Percentiles rank a stretch among this genome's conserved stretches.
These are phyloP conservation scores for Harpia harpyja DNA, from an alignment of 2,797 vertebrate species.

Conservation along the genomic window DNA sequence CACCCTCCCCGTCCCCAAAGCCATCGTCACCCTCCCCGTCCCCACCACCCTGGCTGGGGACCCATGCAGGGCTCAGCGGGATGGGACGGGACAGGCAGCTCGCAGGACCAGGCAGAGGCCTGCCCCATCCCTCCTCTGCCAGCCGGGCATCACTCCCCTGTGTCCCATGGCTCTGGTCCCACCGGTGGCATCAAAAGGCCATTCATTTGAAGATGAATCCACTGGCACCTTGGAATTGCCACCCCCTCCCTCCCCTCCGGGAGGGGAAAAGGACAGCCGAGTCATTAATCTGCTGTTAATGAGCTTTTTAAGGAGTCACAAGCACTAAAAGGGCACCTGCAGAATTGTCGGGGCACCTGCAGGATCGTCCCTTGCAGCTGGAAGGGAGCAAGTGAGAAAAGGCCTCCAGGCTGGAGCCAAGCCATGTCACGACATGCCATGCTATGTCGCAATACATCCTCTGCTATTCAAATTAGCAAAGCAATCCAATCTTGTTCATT, in stretches of 20 bases:
- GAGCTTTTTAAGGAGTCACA: neutral
- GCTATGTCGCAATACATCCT: neutral
- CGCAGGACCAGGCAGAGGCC: neutral
- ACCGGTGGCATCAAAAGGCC: neutral
- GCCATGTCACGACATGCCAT: rapidly evolving
- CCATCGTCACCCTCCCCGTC: neutral
- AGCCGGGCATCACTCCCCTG: neutral
- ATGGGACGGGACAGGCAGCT: neutral
- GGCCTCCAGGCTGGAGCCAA: neutral
- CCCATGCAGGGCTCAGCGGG: rapidly evolving
- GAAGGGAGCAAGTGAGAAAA: neutral
- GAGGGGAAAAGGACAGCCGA: neutral
- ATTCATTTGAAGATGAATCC: neutral
- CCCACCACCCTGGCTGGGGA: neutral
- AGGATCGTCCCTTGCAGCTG: neutral
- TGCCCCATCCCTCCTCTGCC: neutral
- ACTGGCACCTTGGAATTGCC: neutral
- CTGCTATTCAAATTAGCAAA: neutral
- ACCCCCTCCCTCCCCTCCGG: neutral
- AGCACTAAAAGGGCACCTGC: neutral
- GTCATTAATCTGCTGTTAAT: neutral
- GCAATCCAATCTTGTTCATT: neutral
- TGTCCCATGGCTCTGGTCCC: rapidly evolving
- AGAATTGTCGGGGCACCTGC: neutral
- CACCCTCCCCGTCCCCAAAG: neutral